Percentiles rank a stretch among this genome's conserved stretches.
Conservation (phyloP, 1,140 invertebrate genomes). For the Ostrea denselamellosa region DNA sequence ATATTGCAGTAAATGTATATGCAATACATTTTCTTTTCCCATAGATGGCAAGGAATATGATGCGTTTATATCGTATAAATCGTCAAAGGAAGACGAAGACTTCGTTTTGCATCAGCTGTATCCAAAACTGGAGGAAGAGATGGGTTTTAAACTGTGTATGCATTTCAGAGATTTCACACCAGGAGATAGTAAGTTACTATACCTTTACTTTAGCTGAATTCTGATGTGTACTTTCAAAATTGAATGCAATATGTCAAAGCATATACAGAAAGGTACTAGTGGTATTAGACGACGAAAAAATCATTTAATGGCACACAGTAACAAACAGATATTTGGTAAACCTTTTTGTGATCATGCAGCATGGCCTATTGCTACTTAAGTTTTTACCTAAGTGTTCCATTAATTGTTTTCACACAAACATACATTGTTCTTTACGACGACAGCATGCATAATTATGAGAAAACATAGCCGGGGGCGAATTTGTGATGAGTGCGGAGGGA, state of each 20-base stretch:
- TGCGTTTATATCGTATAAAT: conserved; percentile 74
- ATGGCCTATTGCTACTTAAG: background rate
- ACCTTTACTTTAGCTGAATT: background rate
- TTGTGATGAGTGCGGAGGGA: background rate
- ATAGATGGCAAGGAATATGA: conserved; percentile 74
- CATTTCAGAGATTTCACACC: conserved; percentile 75
- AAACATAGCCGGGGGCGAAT: conserved; percentile 3
- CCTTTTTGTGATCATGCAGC: background rate
- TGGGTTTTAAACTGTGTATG: conserved; percentile 72
- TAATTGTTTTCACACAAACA: conserved; percentile 35
- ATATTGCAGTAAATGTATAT: background rate
- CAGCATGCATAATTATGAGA: conserved; percentile 20
- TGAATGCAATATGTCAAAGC: too few species aligned
- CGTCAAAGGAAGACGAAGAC: conserved; percentile 67
- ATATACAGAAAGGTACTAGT: too few species aligned
- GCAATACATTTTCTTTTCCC: conserved; percentile 11
- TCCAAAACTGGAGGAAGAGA: conserved; percentile 70
- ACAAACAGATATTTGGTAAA: background rate
- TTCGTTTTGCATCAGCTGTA: conserved; percentile 73
- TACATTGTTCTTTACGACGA: conserved; percentile 1
- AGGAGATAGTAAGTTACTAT: conserved; percentile 69
- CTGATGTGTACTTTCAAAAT: too few species aligned
- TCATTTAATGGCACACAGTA: background rate
- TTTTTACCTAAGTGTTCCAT: conserved; percentile 30
- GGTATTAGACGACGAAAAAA: too few species aligned